Percentiles rank a stretch among this genome's conserved stretches.
phyloP scores from a whole-genome alignment of 2,113 vertebrate genomes.

The Craseonycteris thonglongyai region DNA sequence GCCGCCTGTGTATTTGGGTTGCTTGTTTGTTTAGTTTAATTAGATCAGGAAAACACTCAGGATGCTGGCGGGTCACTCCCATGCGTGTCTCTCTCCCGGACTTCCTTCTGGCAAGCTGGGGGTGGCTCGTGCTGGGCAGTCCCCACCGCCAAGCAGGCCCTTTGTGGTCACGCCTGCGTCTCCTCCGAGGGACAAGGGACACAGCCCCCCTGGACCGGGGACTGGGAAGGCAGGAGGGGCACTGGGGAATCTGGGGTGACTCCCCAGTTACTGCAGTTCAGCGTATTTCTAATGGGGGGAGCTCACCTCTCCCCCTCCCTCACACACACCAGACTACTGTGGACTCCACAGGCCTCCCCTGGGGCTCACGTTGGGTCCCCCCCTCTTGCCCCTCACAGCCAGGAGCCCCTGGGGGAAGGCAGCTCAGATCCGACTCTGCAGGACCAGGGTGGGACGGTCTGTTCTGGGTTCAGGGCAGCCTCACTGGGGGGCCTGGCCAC shows the following conservation, averaged over 20 bases:
- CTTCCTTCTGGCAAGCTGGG: background rate
- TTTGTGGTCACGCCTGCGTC: background rate
- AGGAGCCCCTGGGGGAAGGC: background rate
- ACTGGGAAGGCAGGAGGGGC: background rate
- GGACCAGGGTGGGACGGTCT: no score
- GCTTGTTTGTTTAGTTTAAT: constrained; percentile 74
- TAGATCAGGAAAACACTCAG: constrained; percentile 25
- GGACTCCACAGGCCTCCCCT: background rate
- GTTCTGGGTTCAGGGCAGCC: background rate
- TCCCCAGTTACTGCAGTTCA: background rate
- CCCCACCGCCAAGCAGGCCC: no score
- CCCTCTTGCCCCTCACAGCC: background rate
- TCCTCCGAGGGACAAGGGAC: background rate
- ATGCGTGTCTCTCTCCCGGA: constrained; percentile 39
- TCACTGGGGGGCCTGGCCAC: background rate
- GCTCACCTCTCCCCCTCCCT: background rate
- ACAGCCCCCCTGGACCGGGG: background rate
- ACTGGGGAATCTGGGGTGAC: background rate
- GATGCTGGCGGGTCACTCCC: background rate
- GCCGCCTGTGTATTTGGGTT: background rate
- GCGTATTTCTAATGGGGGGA: background rate
- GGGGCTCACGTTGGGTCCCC: background rate
- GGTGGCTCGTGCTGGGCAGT: no score
- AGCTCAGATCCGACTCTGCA: rapidly evolving
- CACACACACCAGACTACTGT: background rate